These are phyloP conservation scores for Trichomalopsis sarcophagae DNA, from an alignment of 1,140 invertebrate genomes.

Conservation along the genomic window DNA sequence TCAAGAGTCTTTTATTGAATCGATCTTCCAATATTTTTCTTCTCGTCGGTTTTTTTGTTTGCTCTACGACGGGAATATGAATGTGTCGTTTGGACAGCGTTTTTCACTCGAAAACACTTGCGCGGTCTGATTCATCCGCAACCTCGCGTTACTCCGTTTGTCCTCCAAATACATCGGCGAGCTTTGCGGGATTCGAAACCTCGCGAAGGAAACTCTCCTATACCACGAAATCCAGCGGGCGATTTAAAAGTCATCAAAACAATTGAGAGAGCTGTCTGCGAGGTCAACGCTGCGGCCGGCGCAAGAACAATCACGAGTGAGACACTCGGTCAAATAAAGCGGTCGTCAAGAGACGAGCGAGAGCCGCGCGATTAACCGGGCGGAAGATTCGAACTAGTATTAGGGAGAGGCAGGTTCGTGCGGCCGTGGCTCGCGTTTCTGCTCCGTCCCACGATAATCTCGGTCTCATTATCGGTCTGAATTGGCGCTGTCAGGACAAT, in stretches of 20 bases:
- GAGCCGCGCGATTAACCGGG: not conserved
- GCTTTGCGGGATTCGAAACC: conserved; percentile 51
- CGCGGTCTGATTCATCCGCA: not conserved
- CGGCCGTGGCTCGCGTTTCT: not conserved
- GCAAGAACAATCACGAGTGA: not conserved
- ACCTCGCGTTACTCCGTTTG: not conserved
- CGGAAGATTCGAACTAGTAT: not conserved
- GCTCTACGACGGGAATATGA: too few relatives aligned
- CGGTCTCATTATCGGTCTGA: conserved; percentile 61
- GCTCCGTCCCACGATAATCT: conserved; percentile 65
- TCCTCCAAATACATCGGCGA: not conserved
- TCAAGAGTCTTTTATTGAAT: too few relatives aligned
- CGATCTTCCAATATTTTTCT: too few relatives aligned
- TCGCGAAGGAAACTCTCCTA: conserved; percentile 37
- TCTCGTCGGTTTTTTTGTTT: too few relatives aligned
- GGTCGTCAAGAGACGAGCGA: not conserved
- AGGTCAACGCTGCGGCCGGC: not conserved
- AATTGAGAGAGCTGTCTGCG: conserved; percentile 18
- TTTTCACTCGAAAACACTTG: not conserved
- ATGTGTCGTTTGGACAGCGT: not conserved
- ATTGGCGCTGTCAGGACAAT: conserved; percentile 58
- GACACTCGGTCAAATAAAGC: not conserved
- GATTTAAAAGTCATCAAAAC: conserved; percentile 29
- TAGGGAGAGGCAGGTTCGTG: not conserved
- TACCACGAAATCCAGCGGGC: not conserved